Evolutionary conservation across 2,113 vertebrate species (phyloP).

Genomic region (Agelaius phoeniceus): DNA sequence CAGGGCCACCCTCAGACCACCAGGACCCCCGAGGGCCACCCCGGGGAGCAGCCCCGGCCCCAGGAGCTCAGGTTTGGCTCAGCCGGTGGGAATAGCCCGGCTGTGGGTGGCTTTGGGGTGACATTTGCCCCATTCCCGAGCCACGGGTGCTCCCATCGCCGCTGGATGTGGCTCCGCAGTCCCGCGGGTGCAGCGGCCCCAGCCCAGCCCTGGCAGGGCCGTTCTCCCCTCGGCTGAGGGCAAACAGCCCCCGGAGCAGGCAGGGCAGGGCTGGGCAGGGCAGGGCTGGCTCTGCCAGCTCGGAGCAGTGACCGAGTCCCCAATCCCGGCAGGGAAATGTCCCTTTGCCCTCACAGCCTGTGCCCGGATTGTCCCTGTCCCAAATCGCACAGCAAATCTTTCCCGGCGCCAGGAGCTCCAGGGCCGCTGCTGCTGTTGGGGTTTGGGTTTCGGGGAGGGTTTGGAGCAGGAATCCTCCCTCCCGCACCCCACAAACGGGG

Average conservation of each 20-base stretch:
- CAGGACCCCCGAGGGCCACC: rapidly evolving
- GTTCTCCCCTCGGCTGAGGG: rapidly evolving
- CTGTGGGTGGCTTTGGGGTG: too few species aligned
- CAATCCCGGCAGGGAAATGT: rapidly evolving
- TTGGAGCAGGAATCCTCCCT: neutral
- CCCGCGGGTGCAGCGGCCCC: rapidly evolving
- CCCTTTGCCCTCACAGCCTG: neutral
- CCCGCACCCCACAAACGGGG: rapidly evolving
- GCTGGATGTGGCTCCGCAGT: rapidly evolving
- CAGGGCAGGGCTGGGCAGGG: rapidly evolving
- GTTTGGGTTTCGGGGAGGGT: rapidly evolving
- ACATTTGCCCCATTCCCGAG: rapidly evolving
- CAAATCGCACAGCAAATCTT: neutral
- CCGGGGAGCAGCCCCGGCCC: neutral
- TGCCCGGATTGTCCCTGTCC: neutral
- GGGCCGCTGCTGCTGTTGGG: rapidly evolving
- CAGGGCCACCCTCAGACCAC: neutral
- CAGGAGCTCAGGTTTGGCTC: rapidly evolving
- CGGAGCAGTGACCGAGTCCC: neutral
- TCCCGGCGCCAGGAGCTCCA: rapidly evolving
- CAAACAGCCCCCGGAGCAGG: neutral
- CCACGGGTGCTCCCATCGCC: rapidly evolving
- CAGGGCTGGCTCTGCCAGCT: neutral
- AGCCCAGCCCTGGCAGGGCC: neutral
- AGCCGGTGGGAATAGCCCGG: too few species aligned